phyloP scores from a whole-genome alignment of 2,888 invertebrate genomes.

The Cantharis lateralis region DNA sequence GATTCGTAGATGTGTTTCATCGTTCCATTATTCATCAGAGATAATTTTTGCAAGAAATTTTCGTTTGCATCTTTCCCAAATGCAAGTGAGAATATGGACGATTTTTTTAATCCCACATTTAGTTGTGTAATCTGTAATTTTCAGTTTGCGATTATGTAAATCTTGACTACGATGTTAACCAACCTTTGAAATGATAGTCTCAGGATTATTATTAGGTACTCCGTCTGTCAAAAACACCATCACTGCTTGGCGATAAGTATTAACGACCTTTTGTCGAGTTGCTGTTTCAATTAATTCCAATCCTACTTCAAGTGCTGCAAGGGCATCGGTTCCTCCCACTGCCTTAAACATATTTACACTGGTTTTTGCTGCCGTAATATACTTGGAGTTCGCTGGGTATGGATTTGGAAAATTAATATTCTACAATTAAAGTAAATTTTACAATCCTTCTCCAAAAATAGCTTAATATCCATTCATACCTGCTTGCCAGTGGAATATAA shows the following conservation, averaged over 20 bases:
- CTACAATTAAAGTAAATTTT: constrained; percentile 26
- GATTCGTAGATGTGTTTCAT: constrained; percentile 74
- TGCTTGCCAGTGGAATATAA: constrained; percentile 17
- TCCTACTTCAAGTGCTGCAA: constrained; percentile 64
- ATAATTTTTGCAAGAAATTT: constrained; percentile 67
- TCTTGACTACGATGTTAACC: not conserved
- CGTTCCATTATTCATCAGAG: constrained; percentile 69
- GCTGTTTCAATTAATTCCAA: constrained; percentile 45
- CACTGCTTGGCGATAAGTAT: constrained; percentile 60
- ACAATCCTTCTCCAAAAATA: not conserved
- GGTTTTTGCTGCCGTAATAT: constrained; percentile 64
- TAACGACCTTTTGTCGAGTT: constrained; percentile 32
- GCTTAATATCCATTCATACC: not conserved
- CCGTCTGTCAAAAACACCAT: constrained; percentile 71
- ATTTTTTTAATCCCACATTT: constrained; percentile 53
- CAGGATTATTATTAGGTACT: constrained; percentile 63
- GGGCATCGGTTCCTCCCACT: constrained; percentile 70
- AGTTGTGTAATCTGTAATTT: constrained; percentile 52
- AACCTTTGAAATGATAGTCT: not conserved
- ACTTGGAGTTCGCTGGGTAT: constrained; percentile 59
- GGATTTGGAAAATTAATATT: constrained; percentile 56
- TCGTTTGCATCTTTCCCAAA: constrained; percentile 73
- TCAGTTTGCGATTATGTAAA: not conserved
- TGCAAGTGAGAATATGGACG: constrained; percentile 67
- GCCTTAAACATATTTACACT: constrained; percentile 62